Base-by-base conservation (phyloP, 2,113 vertebrate genomes). In the Xiphophorus hellerii region DNA sequence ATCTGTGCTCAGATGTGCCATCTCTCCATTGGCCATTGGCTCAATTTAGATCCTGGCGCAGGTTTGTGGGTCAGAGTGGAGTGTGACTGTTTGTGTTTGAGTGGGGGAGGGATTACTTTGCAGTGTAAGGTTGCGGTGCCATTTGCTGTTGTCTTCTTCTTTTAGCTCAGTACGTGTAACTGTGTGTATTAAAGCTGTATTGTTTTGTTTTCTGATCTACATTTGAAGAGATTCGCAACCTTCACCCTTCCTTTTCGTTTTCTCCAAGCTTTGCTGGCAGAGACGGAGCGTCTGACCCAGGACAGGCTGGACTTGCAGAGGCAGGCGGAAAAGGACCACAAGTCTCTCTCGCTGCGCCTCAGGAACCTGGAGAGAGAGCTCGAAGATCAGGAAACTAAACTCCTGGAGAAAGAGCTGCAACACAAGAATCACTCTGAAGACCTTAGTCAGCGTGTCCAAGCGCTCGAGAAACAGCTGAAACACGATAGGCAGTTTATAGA, bases 401-500 rank as follows among this genome's bases (percentile, higher is more conserved):
- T 94, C 25, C 89, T 95, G 4, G 95, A 96, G 29, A 91, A 94
- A 0, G 93, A 95, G 81, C 89, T 92, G 66, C 89, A 85, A 29
- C 93, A 95, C 84, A 93, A 95, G 0, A 74, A 92, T 76, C 94
- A 96, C 73, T 92, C 94, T 0, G 78, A 93, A 6, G 96, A 97
- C 70, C 93, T 99, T 30, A 91, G 89, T 77, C 96, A 98, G 92
- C 97, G 93, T 27, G 93, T 98, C 77, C 92, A 92, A 44, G 94
- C 96, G 27, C 95, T 99, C 31, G 97, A 99, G 86, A 99, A 97
- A 79, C 97, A 98, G 66, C 92, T 99, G 29, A 98, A 96, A 85
- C 95, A 94, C 14, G 93, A 99, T 81, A 90, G 97, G 0, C 97
- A 98, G 62, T 99, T 99, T 84, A 99, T 99, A 84, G 97, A 99